Base-by-base conservation (phyloP, 2,797 vertebrate genomes). In the Hemibagrus guttatus region DNA sequence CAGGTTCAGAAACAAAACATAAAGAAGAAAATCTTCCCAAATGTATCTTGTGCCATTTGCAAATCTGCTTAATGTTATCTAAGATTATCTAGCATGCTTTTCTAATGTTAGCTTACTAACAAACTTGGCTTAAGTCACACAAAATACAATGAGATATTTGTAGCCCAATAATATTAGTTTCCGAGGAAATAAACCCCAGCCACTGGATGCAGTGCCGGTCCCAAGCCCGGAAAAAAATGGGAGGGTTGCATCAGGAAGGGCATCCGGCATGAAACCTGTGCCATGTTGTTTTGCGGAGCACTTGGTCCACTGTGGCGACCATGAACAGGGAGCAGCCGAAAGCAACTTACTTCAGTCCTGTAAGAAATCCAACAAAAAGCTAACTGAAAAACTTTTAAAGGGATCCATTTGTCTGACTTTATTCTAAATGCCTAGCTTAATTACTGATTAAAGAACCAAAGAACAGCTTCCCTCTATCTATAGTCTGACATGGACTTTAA, bases 401-500 rank as follows among this genome's bases (percentile, higher is more conserved):
- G 14, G 21, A 26, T 7, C 28, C 54, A 79, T 58, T 35, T 78
- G 39, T 46, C 80, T 28, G 31, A 16, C 26, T 86, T 42, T 81
- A 42, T 2, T 76, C 31, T n/a, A 39, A 64, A 58, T 61, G 4
- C 16, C 56, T 87, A 76, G 5, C 68, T 82, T 87, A 71, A 78
- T 84, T 75, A 75, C 54, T 49, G 42, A 74, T 35, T 54, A 59
- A 23, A 79, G 19, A 78, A 82, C 46, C 58, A 42, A 72, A 75
- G 46, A 87, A 89, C 87, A 89, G 84, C 31, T 87, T 87, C 78
- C 84, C 74, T 84, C 58, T 76, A 66, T 78, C 79, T 87, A 66
- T 71, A 56, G 58, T 68, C 68, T 79, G 84, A 85, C 35, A 42
- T 84, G 52, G 59, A 81, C 83, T 68, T 90, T 81, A 86, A 68